phyloP scores from a whole-genome alignment of 2,113 vertebrate species.

The Psophia crepitans region DNA sequence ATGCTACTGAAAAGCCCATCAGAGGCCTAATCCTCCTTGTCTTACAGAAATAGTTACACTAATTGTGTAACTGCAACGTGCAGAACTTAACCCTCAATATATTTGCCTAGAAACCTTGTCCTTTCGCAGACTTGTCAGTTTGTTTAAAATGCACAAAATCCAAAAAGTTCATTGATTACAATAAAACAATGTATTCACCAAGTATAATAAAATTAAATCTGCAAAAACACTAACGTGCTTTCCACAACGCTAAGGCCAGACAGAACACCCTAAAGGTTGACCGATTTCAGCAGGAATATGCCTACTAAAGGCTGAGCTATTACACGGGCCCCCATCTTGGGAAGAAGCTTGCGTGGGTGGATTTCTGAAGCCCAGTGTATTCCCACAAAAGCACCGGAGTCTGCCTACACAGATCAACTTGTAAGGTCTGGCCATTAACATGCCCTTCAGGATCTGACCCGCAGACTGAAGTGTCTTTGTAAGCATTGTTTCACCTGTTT shows the following conservation, averaged over 20 bases:
- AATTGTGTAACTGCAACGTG: not conserved
- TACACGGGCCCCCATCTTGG: not conserved
- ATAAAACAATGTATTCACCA: not conserved
- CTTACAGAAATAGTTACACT: constrained; percentile 40
- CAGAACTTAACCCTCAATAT: not conserved
- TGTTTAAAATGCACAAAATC: not conserved
- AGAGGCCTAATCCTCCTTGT: constrained; percentile 38
- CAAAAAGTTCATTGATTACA: not conserved
- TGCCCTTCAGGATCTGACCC: constrained; percentile 17
- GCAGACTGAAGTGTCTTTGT: not conserved
- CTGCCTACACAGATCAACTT: not conserved
- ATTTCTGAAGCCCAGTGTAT: not conserved
- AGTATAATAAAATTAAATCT: not conserved
- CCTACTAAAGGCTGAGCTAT: not conserved
- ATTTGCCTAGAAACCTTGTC: not conserved
- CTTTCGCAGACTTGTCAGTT: not conserved
- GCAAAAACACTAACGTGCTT: not conserved
- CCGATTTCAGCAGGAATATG: not conserved
- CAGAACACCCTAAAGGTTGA: not conserved
- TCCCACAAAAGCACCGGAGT: not conserved
- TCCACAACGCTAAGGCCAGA: not conserved
- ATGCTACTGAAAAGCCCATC: constrained; percentile 30
- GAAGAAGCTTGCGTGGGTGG: not conserved
- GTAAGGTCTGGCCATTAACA: not conserved
- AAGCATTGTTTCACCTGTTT: constrained; percentile 61